A percentile compares a stretch with the other conserved stretches of the same genome.
phyloP scores from a whole-genome alignment of 2,797 vertebrate species.

The Todus mexicanus region DNA sequence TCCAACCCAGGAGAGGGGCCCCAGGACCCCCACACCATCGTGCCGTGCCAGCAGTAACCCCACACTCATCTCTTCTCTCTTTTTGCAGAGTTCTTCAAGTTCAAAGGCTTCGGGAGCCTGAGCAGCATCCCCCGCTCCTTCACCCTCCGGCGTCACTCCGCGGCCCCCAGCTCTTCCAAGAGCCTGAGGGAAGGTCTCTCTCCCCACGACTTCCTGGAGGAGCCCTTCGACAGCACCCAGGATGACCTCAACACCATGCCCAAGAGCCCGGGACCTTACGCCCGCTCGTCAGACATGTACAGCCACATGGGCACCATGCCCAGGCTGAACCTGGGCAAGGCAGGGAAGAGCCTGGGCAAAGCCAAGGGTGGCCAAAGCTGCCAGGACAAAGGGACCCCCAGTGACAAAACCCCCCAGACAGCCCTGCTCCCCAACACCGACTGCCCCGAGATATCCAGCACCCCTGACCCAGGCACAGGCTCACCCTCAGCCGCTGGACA shows the following conservation, averaged over 20 bases:
- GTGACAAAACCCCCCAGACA: neutral
- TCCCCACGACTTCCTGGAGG: conserved; percentile 4
- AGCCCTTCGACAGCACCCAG: conserved; percentile 64
- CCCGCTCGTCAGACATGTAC: conserved; percentile 87
- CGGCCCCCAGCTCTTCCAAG: neutral
- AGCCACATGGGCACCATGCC: conserved; percentile 93
- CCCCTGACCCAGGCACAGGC: neutral
- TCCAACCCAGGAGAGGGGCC: neutral
- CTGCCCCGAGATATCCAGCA: neutral
- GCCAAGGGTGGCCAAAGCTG: neutral
- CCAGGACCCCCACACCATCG: neutral
- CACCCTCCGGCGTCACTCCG: conserved; percentile 64
- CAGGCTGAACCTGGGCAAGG: conserved; percentile 64
- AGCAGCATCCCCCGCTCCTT: conserved; percentile 78
- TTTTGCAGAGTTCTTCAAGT: conserved; percentile 84
- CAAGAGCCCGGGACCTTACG: conserved; percentile 80
- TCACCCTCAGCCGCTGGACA: neutral
- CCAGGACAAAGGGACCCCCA: neutral
- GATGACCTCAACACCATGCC: conserved; percentile 83
- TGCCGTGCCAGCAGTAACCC: fast-evolving
- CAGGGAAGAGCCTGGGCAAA: conserved; percentile 36
- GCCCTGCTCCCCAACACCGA: fast-evolving
- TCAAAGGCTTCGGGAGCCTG: conserved; percentile 85
- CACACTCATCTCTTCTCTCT: neutral
- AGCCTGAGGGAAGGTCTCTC: neutral